Evolutionary conservation across 2,797 vertebrate genomes (phyloP), one percentile per base, ranked within the genome.

Genomic region (Tarsius wallacei): DNA sequence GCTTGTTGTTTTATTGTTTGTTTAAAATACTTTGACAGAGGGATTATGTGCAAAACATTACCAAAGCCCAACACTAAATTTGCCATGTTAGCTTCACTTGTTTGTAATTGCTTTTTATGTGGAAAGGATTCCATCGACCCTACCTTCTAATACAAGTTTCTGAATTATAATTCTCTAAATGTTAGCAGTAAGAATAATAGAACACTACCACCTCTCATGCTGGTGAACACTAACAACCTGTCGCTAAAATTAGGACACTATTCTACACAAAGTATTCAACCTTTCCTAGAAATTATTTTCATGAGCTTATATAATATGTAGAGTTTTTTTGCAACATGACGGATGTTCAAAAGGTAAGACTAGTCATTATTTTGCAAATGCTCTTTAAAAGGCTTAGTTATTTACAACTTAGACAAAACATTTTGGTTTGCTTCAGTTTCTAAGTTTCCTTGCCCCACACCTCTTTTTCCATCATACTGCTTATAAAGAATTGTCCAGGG

Each of bases 201-300:
- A 49, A 66, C 19, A 14, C 2, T 47, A 63, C 28, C 21, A 31
- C 21, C 11, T 17, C 33, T 68, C 59, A 57, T 42, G 47, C 33
- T 71, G 31, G 31, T 64, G 28, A 14, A 70, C 19, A 80, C 10
- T 55, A 42, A 4, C 33, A 33, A 36, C 19, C 16, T 11, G 51
- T 83, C 21, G 83, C 9, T 26, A 17, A 71, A 77, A 49, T 26
- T 9, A 1, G 63, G 36, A 5, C 57, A 15, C 15, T 82, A 28
- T 53, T 59, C 33, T 47, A 26, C 9, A 19, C 8, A 28, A 66
- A 28, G 47, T n/a, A 59, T 80, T 81, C 49, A 51, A 7, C 13
- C 42, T 90, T 89, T 33, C 28, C 0, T 31, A 53, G 55, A 42
- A 84, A 71, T 77, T 63, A 74, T 91, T 94, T 95, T 93, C 51